Conservation (phyloP, 2,888 invertebrate species). For the Troglohyphantes excavatus region DNA sequence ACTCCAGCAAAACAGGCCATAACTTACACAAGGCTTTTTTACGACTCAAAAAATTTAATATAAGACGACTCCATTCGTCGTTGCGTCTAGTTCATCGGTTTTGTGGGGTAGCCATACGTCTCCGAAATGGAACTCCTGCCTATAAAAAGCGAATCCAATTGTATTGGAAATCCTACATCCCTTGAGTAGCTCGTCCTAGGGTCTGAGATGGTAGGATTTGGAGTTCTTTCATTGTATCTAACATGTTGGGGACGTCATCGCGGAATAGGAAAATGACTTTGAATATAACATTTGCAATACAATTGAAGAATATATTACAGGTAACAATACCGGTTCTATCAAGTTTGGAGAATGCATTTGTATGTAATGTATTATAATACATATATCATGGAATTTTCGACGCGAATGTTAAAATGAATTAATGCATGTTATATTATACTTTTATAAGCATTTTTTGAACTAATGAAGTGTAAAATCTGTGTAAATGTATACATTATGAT, state of each 20-base stretch:
- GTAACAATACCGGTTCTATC: too few species aligned
- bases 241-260: background rate
- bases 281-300: too few species aligned
- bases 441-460: too few species aligned
- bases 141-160: background rate
- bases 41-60: background rate
- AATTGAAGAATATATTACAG: too few species aligned
- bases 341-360: too few species aligned
- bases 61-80: background rate
- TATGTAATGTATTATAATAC: too few species aligned
- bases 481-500: too few species aligned
- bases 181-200: background rate
- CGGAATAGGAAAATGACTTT: too few species aligned
- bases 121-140: background rate
- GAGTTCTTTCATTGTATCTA: background rate
- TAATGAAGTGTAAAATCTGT: too few species aligned
- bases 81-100: background rate
- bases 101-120: background rate
- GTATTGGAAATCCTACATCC: background rate
- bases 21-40: background rate
- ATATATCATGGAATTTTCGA: too few species aligned
- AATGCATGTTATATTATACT: too few species aligned
- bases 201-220: background rate
- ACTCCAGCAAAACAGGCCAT: background rate
- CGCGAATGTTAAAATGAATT: too few species aligned